Evolutionary conservation across 2,113 vertebrate genomes (phyloP).

Genomic region (Mesitornis unicolor): DNA sequence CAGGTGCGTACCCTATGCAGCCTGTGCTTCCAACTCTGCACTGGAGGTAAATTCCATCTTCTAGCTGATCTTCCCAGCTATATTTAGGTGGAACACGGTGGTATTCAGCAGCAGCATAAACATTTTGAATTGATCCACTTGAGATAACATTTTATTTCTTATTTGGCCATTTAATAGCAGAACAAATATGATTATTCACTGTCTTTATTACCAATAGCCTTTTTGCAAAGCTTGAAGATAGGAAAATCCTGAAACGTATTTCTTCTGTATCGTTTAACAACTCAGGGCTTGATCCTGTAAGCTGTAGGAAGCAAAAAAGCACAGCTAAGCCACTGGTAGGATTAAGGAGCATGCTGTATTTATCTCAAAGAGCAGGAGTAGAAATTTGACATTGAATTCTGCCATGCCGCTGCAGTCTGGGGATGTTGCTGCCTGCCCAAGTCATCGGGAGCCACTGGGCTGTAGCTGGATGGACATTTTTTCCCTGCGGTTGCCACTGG

Average conservation of each 20-base stretch:
- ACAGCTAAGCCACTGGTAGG: neutral
- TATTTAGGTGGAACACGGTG: neutral
- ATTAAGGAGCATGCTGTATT: slow-evolving; percentile 11
- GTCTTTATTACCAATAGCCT: neutral
- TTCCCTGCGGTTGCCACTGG: neutral
- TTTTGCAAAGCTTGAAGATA: neutral
- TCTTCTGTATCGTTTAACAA: neutral
- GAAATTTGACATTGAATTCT: neutral
- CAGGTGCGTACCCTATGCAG: neutral
- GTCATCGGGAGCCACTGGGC: accelerated
- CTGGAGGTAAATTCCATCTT: neutral
- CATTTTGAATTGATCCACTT: neutral
- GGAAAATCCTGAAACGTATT: neutral
- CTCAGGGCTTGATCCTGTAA: slow-evolving; percentile 25
- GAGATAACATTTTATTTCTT: neutral
- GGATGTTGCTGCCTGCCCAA: neutral
- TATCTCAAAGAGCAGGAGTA: neutral
- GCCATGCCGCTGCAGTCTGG: neutral
- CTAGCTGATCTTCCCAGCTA: neutral
- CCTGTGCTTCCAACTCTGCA: neutral
- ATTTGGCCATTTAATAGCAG: neutral
- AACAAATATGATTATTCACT: neutral
- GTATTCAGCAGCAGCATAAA: neutral
- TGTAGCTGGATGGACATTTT: neutral
- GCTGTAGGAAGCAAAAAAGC: neutral